Conservation (phyloP, 2,888 invertebrate genomes). For the Timandra comae region DNA sequence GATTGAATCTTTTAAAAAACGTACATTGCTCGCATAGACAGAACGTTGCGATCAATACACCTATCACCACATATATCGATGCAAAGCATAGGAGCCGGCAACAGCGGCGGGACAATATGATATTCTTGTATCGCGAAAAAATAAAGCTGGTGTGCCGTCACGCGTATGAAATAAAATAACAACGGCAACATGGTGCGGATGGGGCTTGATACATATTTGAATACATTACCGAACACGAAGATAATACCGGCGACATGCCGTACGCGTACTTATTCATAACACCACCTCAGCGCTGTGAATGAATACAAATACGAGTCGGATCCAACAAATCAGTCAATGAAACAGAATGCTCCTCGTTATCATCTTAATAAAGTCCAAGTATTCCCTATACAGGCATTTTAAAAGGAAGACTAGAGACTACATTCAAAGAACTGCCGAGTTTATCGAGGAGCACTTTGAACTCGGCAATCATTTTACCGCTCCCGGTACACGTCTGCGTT, state of each 20-base stretch:
- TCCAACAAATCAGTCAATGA: conserved; percentile 16
- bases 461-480: conserved; percentile 31
- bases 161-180: conserved; percentile 74
- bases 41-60: conserved; percentile 4
- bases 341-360: conserved; percentile 12
- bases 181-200: conserved; percentile 67
- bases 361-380: conserved; percentile 7
- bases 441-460: conserved; percentile 31
- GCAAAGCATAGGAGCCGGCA: conserved; percentile 27
- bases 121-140: conserved; percentile 55
- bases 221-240: conserved; percentile 72
- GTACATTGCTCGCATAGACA: conserved; percentile 1
- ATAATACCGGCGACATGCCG: conserved; percentile 63
- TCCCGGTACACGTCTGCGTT: conserved; percentile 10
- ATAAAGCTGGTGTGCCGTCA: conserved; percentile 63
- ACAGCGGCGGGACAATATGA: conserved; percentile 39
- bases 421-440: conserved; percentile 26
- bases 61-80: conserved; percentile 16
- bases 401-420: conserved; percentile 11
- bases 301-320: conserved; percentile 50
- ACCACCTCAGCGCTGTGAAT: conserved; percentile 49
- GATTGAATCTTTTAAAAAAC: conserved; percentile 1
- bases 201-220: conserved; percentile 75
- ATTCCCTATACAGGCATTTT: conserved; percentile 8
- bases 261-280: conserved; percentile 63